Percentiles rank a stretch among this genome's conserved stretches.
phyloP scores from a whole-genome alignment of 2,113 vertebrate species.

The Cinclus mexicanus region DNA sequence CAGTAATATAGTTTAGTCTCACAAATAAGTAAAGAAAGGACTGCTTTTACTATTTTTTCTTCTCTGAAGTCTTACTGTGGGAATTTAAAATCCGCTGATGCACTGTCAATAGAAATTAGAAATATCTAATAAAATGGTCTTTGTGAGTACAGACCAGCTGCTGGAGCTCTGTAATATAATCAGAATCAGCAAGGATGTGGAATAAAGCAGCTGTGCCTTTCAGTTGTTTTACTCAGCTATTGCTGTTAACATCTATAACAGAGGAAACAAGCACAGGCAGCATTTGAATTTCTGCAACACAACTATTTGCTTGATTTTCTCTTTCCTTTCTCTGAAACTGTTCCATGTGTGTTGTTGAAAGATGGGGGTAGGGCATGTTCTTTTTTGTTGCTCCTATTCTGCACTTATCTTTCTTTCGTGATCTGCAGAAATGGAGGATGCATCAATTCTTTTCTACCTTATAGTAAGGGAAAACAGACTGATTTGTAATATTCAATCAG shows the following conservation, averaged over 20 bases:
- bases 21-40: constrained; percentile 18
- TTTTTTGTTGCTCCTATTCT: not conserved
- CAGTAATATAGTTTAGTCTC: not conserved
- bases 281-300: not conserved
- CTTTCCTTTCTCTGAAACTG: not conserved
- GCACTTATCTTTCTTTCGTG: not conserved
- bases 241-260: constrained; percentile 36
- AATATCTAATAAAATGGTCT: constrained; percentile 71
- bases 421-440: not conserved
- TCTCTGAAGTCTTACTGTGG: constrained; percentile 13
- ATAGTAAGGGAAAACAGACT: not conserved
- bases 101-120: constrained; percentile 70
- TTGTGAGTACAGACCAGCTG: constrained; percentile 73
- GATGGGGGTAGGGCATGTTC: not conserved
- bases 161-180: constrained; percentile 53
- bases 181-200: constrained; percentile 69
- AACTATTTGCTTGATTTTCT: not conserved
- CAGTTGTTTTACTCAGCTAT: constrained; percentile 51
- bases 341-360: not conserved
- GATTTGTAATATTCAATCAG: not conserved
- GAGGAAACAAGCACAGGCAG: constrained; percentile 31
- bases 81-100: constrained; percentile 61
- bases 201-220: constrained; percentile 75
- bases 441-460: not conserved
- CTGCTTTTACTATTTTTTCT: constrained; percentile 22